Conservation (phyloP, 1,140 invertebrate species). For the Ganaspis sp. region DNA sequence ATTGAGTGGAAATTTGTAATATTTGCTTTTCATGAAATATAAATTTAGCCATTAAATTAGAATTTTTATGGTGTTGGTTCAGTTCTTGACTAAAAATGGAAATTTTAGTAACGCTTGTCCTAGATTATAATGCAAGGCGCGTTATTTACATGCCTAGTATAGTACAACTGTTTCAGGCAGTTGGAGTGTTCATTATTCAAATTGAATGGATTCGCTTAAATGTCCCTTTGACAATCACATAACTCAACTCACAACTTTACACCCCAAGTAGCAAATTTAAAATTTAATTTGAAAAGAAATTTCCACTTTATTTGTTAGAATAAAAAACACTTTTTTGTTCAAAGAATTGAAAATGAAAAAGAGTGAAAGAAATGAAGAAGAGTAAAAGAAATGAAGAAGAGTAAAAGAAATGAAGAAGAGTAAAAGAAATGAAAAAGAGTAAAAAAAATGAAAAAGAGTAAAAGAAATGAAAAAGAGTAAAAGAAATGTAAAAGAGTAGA, state of each 20-base stretch:
- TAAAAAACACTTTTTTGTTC: not conserved
- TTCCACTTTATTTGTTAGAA: not conserved
- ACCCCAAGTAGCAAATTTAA: not conserved
- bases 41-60: not conserved
- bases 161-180: conserved; percentile 26
- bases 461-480: no score
- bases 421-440: no score
- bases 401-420: no score
- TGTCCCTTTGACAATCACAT: conserved; percentile 27
- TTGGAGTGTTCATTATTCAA: conserved; percentile 21
- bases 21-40: not conserved
- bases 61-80: not conserved
- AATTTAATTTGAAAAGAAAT: conserved; percentile 1
- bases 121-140: conserved; percentile 17
- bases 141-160: conserved; percentile 11
- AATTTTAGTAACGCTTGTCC: not conserved
- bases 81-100: not conserved
- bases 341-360: no score
- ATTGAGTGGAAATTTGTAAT: no score
- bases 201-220: conserved; percentile 22
- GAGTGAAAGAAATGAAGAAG: no score
- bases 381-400: no score
- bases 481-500: no score
- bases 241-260: conserved; percentile 1
- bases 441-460: no score